These are phyloP conservation scores for Pristis pectinata DNA, from an alignment of 2,797 vertebrate species.

Conservation along the genomic window DNA sequence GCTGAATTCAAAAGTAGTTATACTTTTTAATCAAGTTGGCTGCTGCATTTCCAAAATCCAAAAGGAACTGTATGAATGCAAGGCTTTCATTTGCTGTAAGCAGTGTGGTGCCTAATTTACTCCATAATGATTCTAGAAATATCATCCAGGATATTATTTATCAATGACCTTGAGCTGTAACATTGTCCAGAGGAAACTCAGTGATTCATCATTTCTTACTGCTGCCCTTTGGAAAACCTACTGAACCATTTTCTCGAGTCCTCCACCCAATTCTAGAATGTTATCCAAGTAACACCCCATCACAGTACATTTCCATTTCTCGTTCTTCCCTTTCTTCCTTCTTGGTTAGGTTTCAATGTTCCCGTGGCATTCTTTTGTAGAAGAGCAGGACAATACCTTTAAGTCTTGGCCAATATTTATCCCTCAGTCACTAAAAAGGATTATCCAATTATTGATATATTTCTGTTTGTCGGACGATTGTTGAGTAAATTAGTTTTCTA, in stretches of 20 bases:
- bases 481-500: too few relatives aligned
- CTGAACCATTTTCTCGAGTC: background rate
- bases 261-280: background rate
- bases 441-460: too few relatives aligned
- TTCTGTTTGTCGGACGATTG: too few relatives aligned
- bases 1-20: background rate
- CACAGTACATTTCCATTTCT: background rate
- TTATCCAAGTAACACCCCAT: background rate
- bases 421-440: too few relatives aligned
- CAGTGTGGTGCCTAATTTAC: background rate
- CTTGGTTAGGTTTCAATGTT: too few relatives aligned
- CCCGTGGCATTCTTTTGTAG: too few relatives aligned
- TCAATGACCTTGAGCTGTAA: background rate
- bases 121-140: background rate
- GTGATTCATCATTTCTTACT: background rate
- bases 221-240: background rate
- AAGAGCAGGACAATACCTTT: too few relatives aligned
- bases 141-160: background rate
- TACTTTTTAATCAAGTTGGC: background rate
- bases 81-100: background rate
- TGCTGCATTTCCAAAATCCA: background rate
- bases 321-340: background rate
- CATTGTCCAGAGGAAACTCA: background rate
- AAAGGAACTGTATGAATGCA: background rate
- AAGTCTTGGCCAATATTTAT: too few relatives aligned